Evolutionary conservation across 2,888 invertebrate species (phyloP).

Genomic region (Steinernema carpocapsae): DNA sequence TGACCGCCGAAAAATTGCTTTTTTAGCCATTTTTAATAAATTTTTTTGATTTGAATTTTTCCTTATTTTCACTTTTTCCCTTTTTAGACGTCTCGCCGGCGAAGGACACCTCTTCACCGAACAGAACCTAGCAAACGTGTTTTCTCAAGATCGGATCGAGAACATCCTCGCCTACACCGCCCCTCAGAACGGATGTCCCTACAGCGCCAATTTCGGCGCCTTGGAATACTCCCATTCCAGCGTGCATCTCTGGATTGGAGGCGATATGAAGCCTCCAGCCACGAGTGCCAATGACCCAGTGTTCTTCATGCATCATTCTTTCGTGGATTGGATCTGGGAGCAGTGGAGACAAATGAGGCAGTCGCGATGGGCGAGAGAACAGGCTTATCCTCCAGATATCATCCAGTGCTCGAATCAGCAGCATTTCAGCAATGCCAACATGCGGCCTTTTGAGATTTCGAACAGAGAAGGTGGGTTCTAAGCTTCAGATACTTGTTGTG

Average conservation of each 20-base stretch:
- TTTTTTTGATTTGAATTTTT: too few relatives aligned
- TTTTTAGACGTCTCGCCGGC: conserved; percentile 46
- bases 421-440: conserved; percentile 65
- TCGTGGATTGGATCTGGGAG: conserved; percentile 67
- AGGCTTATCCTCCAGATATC: conserved; percentile 65
- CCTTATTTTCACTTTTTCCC: too few relatives aligned
- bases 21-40: too few relatives aligned
- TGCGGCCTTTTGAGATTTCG: conserved; percentile 66
- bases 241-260: conserved; percentile 66
- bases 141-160: conserved; percentile 60
- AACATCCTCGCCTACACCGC: conserved; percentile 66
- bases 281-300: conserved; percentile 61
- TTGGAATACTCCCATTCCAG: conserved; percentile 66
- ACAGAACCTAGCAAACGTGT: conserved; percentile 59
- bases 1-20: too few relatives aligned
- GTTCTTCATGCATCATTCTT: conserved; percentile 65
- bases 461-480: conserved; percentile 57
- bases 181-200: conserved; percentile 61
- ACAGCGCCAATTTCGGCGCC: conserved; percentile 65
- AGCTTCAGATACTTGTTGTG: too few relatives aligned
- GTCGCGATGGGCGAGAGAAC: conserved; percentile 59
- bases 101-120: conserved; percentile 64
- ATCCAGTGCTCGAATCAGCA: conserved; percentile 64
- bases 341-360: conserved; percentile 64
- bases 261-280: conserved; percentile 65